Evolutionary conservation across 2,797 vertebrate species (phyloP).

Genomic region (Sebastes nivosus): DNA sequence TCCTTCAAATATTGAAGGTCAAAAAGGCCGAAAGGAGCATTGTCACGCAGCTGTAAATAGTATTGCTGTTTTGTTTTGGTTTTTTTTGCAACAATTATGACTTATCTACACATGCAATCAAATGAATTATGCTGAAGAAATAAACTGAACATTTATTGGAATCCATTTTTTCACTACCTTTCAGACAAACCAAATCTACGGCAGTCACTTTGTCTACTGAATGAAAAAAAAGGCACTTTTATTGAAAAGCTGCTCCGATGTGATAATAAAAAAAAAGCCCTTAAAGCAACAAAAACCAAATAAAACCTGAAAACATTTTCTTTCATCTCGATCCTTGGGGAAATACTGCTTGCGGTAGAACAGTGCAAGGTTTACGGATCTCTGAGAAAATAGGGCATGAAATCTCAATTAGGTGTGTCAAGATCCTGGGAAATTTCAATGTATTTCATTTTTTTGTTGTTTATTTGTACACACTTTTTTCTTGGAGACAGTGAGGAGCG

Average conservation of each 20-base stretch:
- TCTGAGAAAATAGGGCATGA: slow-evolving; percentile 76
- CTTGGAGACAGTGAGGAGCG: slow-evolving; percentile 48
- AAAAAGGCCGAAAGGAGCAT: background rate
- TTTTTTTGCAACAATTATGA: slow-evolving; percentile 7
- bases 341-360: slow-evolving; percentile 61
- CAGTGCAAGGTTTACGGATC: slow-evolving; percentile 50
- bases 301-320: slow-evolving; percentile 72
- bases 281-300: slow-evolving; percentile 71
- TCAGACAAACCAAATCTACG: slow-evolving; percentile 50
- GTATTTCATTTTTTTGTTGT: background rate
- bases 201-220: slow-evolving; percentile 51
- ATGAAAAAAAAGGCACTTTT: slow-evolving; percentile 35
- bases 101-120: slow-evolving; percentile 34
- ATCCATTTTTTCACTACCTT: slow-evolving; percentile 25
- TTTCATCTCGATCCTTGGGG: slow-evolving; percentile 71
- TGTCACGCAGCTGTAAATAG: background rate
- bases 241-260: slow-evolving; percentile 60
- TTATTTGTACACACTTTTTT: slow-evolving; percentile 16
- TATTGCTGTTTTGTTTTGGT: background rate
- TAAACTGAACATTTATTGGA: slow-evolving; percentile 35
- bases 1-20: slow-evolving; percentile 9
- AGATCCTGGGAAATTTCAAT: slow-evolving; percentile 74
- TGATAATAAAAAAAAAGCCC: slow-evolving; percentile 36
- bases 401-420: slow-evolving; percentile 80
- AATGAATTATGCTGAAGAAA: slow-evolving; percentile 41